phyloP scores from a whole-genome alignment of 1,140 invertebrate species.

The Leptestheria dahalacensis region DNA sequence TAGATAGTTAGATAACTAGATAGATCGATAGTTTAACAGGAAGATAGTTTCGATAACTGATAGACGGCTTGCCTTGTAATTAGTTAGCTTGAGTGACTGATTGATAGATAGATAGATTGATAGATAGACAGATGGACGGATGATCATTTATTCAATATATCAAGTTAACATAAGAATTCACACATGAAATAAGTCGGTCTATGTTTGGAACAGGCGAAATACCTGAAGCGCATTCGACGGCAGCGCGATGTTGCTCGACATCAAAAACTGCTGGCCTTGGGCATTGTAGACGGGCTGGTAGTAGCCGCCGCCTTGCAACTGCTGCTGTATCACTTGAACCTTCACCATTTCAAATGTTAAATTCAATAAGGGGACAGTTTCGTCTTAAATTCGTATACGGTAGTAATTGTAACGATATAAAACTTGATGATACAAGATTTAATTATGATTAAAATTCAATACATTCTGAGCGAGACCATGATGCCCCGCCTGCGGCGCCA shows the following conservation, averaged over 20 bases:
- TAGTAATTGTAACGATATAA: too few relatives aligned
- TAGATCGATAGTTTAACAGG: too few relatives aligned
- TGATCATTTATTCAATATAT: not conserved
- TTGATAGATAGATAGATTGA: not conserved
- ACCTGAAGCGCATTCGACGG: constrained; percentile 58
- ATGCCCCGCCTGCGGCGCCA: not conserved
- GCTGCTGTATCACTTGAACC: constrained; percentile 67
- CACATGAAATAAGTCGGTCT: not conserved
- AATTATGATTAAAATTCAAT: constrained; percentile 18
- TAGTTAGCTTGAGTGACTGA: constrained; percentile 1
- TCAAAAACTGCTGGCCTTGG: constrained; percentile 53
- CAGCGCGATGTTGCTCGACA: constrained; percentile 59
- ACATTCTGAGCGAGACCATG: constrained; percentile 18
- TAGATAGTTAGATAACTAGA: too few relatives aligned
- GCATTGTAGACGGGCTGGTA: constrained; percentile 60
- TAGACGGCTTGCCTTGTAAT: not conserved
- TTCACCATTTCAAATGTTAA: constrained; percentile 19
- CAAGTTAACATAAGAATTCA: not conserved
- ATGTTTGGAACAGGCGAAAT: not conserved
- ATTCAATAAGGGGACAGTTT: too few relatives aligned
- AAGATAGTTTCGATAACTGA: too few relatives aligned
- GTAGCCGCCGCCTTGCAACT: constrained; percentile 56
- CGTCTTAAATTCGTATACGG: too few relatives aligned
- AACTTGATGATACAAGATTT: not conserved
- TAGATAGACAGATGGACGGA: too few relatives aligned